These are phyloP conservation scores for Erythrolamprus reginae DNA, from an alignment of 2,113 vertebrate genomes.

Conservation along the genomic window DNA sequence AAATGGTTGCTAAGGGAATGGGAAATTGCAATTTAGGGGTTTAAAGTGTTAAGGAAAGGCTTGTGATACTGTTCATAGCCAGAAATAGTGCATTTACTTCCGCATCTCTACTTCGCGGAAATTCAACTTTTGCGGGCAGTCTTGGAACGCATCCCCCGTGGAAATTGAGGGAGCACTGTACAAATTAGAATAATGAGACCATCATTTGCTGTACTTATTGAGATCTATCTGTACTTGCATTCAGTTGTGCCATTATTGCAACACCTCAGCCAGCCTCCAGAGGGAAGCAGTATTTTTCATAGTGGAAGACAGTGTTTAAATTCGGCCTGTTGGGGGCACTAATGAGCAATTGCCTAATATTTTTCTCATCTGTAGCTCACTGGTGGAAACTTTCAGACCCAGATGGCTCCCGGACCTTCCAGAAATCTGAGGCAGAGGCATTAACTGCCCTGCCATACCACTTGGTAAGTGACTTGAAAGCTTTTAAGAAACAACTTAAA, in stretches of 20 bases:
- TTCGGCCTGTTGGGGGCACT: background rate
- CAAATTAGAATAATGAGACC: background rate
- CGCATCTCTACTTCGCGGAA: too few species aligned
- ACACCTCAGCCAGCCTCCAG: background rate
- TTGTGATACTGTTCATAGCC: too few species aligned
- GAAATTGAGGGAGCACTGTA: too few species aligned
- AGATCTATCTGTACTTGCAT: background rate
- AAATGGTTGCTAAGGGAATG: too few species aligned
- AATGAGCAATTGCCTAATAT: background rate
- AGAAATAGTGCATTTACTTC: too few species aligned
- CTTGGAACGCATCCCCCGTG: too few species aligned
- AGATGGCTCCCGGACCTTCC: constrained; percentile 66
- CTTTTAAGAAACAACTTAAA: background rate
- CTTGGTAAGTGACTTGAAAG: constrained; percentile 66
- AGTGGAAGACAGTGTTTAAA: background rate
- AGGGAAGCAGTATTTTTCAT: background rate
- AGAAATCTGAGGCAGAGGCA: constrained; percentile 68
- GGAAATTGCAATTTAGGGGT: too few species aligned
- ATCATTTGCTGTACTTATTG: background rate
- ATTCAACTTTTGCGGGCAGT: too few species aligned
- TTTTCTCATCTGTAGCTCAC: constrained; percentile 50
- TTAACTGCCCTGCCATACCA: constrained; percentile 71
- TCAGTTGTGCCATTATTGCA: background rate
- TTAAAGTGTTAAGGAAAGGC: too few species aligned
- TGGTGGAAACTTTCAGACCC: constrained; percentile 76